A percentile compares a stretch with the other conserved stretches of the same genome.
Conservation (phyloP, 2,888 invertebrate species). For the Creontiades dilutus region DNA sequence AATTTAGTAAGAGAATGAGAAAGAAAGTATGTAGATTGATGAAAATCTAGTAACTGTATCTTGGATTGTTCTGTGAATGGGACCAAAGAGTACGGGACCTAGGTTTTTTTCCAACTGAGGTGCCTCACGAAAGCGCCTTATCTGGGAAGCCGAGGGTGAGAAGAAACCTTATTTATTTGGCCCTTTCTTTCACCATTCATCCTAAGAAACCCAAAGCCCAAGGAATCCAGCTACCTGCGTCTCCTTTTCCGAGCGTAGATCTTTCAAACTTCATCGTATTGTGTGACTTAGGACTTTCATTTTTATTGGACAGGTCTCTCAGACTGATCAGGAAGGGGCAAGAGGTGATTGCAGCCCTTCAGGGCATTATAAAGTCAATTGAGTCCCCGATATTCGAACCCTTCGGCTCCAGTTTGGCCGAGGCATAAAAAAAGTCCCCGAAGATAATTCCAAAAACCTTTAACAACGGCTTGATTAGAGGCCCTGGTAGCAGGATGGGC, state of each 20-base stretch:
- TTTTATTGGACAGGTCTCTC: too few relatives aligned
- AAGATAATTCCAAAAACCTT: background rate
- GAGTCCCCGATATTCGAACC: background rate
- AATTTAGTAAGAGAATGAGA: too few relatives aligned
- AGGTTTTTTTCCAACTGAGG: background rate
- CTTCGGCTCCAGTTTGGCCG: constrained; percentile 23
- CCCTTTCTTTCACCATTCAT: constrained; percentile 13
- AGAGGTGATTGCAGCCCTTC: background rate
- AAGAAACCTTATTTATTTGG: constrained; percentile 24
- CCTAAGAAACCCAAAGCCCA: background rate
- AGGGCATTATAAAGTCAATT: background rate
- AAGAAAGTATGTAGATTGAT: too few relatives aligned
- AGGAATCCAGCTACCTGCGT: background rate
- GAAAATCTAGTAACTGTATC: too few relatives aligned
- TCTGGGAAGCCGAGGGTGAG: constrained; percentile 20
- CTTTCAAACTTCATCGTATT: background rate
- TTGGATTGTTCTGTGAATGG: background rate
- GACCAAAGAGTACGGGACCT: background rate
- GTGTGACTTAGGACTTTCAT: too few relatives aligned
- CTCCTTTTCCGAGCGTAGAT: background rate
- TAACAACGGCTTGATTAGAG: background rate
- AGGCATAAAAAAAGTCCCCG: background rate
- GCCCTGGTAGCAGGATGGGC: background rate
- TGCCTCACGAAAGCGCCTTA: constrained; percentile 13
- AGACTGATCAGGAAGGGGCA: background rate